phyloP scores from a whole-genome alignment of 2,888 invertebrate genomes.

The Eilema caniola region DNA sequence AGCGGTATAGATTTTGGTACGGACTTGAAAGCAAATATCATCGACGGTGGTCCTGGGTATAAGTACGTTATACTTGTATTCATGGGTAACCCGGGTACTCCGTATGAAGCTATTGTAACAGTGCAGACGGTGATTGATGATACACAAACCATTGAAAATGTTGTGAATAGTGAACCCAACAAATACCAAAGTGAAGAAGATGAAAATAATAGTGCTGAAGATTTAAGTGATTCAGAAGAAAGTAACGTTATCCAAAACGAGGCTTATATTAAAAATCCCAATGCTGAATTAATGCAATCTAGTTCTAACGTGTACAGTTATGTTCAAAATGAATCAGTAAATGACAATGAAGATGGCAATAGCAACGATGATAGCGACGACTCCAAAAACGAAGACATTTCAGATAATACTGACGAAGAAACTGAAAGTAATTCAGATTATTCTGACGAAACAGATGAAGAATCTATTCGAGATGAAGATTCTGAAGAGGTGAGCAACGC shows the following conservation, averaged over 20 bases:
- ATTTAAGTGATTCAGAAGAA: slow-evolving; percentile 59
- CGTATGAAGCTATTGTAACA: slow-evolving; percentile 77
- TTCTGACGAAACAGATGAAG: slow-evolving; percentile 29
- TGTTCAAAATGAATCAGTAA: slow-evolving; percentile 55
- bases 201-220: slow-evolving; percentile 58
- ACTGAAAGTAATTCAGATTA: slow-evolving; percentile 29
- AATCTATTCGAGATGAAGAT: slow-evolving; percentile 17
- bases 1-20: slow-evolving; percentile 81
- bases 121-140: slow-evolving; percentile 66
- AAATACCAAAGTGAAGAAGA: slow-evolving; percentile 48
- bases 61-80: slow-evolving; percentile 78
- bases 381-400: neutral
- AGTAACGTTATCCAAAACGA: slow-evolving; percentile 45
- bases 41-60: slow-evolving; percentile 81
- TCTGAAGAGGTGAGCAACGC: slow-evolving; percentile 27
- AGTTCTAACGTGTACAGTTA: slow-evolving; percentile 68
- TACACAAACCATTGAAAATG: slow-evolving; percentile 36
- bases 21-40: slow-evolving; percentile 76
- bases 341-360: slow-evolving; percentile 37
- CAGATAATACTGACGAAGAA: slow-evolving; percentile 23
- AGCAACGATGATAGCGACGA: slow-evolving; percentile 34
- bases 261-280: slow-evolving; percentile 43
- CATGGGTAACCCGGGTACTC: slow-evolving; percentile 70
- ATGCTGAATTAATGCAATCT: slow-evolving; percentile 63
- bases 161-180: slow-evolving; percentile 30